phyloP scores from a whole-genome alignment of 2,888 invertebrate genomes.

The Pandemis heparana region DNA sequence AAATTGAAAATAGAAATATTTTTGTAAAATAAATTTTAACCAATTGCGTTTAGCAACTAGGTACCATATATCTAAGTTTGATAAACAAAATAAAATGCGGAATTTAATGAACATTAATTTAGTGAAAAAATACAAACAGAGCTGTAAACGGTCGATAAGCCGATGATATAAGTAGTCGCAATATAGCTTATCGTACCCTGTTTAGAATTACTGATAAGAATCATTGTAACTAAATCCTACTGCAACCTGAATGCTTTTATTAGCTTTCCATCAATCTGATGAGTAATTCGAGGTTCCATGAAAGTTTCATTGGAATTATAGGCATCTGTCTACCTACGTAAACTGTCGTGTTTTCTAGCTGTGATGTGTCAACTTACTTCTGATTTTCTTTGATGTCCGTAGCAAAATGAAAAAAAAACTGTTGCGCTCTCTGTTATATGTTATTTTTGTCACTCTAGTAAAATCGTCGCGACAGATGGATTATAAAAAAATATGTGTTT shows the following conservation, averaged over 20 bases:
- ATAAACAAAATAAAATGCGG: background rate
- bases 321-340: background rate
- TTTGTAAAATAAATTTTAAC: no score
- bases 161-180: background rate
- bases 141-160: background rate
- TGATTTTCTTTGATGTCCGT: no score
- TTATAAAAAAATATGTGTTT: no score
- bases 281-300: background rate
- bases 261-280: background rate
- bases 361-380: no score
- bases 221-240: background rate
- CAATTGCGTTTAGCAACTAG: no score
- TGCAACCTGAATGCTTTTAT: background rate
- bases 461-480: no score
- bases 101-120: background rate
- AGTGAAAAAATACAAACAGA: background rate
- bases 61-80: no score
- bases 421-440: no score
- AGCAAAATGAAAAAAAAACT: no score
- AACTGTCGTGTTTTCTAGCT: background rate
- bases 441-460: no score
- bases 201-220: conserved; percentile 1
- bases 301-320: background rate
- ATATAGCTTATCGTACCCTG: background rate
- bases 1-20: no score